These are phyloP conservation scores for Dusona sp. DNA, from an alignment of 2,888 invertebrate genomes.

Conservation along the genomic window DNA sequence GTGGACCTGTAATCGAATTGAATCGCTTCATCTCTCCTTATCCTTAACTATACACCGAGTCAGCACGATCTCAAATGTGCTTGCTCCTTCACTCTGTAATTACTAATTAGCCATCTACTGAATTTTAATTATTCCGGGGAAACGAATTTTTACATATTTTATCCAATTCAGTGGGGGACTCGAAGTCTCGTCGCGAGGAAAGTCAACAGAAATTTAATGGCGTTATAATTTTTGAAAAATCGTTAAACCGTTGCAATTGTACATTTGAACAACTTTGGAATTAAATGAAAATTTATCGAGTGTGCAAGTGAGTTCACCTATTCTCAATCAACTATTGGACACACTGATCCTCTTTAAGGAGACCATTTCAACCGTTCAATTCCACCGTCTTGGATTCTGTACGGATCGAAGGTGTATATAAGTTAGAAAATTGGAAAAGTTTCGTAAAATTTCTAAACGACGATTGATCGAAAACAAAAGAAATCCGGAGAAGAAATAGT, in stretches of 20 bases:
- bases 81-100: slow-evolving; percentile 21
- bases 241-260: neutral
- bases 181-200: neutral
- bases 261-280: neutral
- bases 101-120: slow-evolving; percentile 12
- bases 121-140: slow-evolving; percentile 3
- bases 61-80: neutral
- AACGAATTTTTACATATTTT: neutral
- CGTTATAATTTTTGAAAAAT: neutral
- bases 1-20: slow-evolving; percentile 64
- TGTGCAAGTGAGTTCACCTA: neutral
- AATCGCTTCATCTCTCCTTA: slow-evolving; percentile 34
- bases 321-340: neutral
- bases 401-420: neutral
- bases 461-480: slow-evolving; percentile 49
- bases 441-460: slow-evolving; percentile 38
- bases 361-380: neutral
- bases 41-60: slow-evolving; percentile 1
- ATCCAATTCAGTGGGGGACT: neutral
- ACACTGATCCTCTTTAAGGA: neutral
- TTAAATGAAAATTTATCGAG: neutral
- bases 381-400: slow-evolving; percentile 25
- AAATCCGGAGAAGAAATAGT: slow-evolving; percentile 15
- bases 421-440: slow-evolving; percentile 43
- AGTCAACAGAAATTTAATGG: neutral